Conservation (phyloP, 1,140 invertebrate species). For the Plectrocnemia conspersa region DNA sequence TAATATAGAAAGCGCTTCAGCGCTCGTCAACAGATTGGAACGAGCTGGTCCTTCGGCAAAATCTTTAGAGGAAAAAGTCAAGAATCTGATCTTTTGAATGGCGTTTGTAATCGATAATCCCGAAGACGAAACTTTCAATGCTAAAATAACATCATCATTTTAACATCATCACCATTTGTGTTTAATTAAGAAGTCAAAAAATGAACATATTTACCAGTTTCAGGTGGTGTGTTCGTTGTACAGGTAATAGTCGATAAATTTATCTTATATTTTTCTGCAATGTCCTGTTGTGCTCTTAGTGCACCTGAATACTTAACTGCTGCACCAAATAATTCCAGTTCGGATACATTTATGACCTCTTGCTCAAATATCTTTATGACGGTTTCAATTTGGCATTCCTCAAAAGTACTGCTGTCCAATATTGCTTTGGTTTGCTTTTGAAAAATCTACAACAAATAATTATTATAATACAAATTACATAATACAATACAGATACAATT, state of each 20-base stretch:
- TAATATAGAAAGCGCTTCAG: constrained; percentile 73
- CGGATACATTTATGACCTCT: constrained; percentile 66
- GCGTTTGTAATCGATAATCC: constrained; percentile 51
- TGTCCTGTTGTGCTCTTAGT: too few species aligned
- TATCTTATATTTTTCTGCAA: too few species aligned
- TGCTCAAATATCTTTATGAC: constrained; percentile 69
- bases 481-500: too few species aligned
- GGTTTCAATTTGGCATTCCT: constrained; percentile 68
- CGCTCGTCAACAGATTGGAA: constrained; percentile 63
- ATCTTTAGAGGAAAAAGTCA: constrained; percentile 70
- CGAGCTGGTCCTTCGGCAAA: constrained; percentile 74
- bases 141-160: too few species aligned
- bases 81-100: constrained; percentile 65
- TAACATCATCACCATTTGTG: too few species aligned
- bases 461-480: too few species aligned
- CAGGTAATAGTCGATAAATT: too few species aligned
- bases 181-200: too few species aligned
- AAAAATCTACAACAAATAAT: constrained; percentile 64
- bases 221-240: too few species aligned
- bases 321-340: constrained; percentile 71
- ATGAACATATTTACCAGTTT: too few species aligned
- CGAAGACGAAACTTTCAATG: neutral
- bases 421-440: constrained; percentile 70
- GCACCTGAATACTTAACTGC: constrained; percentile 60
- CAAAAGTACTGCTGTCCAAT: constrained; percentile 66